phyloP scores from a whole-genome alignment of 2,888 invertebrate species.

The Thymelicus lineola region DNA sequence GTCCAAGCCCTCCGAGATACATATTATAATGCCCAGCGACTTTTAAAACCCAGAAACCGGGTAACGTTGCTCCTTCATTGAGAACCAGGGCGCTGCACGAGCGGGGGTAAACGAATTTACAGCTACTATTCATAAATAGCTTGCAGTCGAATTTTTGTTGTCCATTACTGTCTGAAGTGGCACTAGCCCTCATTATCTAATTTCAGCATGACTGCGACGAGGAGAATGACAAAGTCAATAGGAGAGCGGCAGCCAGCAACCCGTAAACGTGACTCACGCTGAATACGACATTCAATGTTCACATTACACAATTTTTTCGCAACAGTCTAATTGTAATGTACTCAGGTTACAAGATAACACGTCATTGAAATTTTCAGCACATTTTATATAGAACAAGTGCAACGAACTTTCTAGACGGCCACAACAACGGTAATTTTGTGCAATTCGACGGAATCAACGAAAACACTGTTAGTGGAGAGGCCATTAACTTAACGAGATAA shows the following conservation, averaged over 20 bases:
- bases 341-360: not conserved
- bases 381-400: conserved; percentile 5
- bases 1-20: too few relatives aligned
- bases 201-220: not conserved
- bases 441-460: conserved; percentile 5
- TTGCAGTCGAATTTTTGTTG: too few relatives aligned
- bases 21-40: too few relatives aligned
- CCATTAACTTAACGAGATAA: conserved; percentile 17
- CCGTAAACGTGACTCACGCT: not conserved
- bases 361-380: conserved; percentile 6
- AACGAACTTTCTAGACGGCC: conserved; percentile 1
- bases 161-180: too few relatives aligned
- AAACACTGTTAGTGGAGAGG: conserved; percentile 2
- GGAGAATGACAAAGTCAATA: not conserved
- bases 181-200: not conserved
- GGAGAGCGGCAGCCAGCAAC: not conserved
- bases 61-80: too few relatives aligned
- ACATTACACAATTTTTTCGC: not conserved
- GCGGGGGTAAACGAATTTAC: too few relatives aligned
- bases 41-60: too few relatives aligned
- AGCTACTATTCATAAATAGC: too few relatives aligned
- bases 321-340: not conserved
- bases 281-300: not conserved
- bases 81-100: too few relatives aligned
- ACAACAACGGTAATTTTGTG: conserved; percentile 7